Conservation (phyloP, 2,888 invertebrate species). For the Polyploca ridens region DNA sequence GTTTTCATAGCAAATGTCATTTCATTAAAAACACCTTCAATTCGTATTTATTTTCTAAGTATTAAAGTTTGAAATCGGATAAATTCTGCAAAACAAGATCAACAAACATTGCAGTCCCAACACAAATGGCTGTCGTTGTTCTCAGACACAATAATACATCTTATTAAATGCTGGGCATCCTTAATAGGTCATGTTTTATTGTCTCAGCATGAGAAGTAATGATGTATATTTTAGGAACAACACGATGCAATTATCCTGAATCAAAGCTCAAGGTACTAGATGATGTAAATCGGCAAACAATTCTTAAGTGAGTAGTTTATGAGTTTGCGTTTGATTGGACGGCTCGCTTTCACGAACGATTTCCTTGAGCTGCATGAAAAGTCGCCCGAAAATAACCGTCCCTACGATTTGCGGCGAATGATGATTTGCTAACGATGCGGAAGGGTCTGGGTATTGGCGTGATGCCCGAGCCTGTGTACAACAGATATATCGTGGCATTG, state of each 20-base stretch:
- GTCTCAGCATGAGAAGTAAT: not conserved
- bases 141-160: not conserved
- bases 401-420: conserved; percentile 55
- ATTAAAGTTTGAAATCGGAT: not conserved
- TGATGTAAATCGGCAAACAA: not conserved
- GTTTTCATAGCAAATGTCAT: not conserved
- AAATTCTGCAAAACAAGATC: not conserved
- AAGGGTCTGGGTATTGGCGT: conserved; percentile 72
- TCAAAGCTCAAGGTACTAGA: not conserved
- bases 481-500: conserved; percentile 77
- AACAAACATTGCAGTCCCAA: not conserved
- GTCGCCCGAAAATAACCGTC: conserved; percentile 33
- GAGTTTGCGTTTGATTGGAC: not conserved
- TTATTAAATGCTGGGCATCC: not conserved
- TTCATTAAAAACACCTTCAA: no score
- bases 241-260: not conserved
- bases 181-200: not conserved
- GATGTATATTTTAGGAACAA: not conserved
- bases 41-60: no score
- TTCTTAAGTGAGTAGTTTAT: not conserved
- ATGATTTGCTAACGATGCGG: conserved; percentile 75
- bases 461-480: conserved; percentile 58
- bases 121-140: not conserved
- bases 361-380: conserved; percentile 15
- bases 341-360: not conserved